Percentiles rank a stretch among this genome's conserved stretches.
Conservation (phyloP, 2,888 invertebrate species). For the Zele albiditarsus region DNA sequence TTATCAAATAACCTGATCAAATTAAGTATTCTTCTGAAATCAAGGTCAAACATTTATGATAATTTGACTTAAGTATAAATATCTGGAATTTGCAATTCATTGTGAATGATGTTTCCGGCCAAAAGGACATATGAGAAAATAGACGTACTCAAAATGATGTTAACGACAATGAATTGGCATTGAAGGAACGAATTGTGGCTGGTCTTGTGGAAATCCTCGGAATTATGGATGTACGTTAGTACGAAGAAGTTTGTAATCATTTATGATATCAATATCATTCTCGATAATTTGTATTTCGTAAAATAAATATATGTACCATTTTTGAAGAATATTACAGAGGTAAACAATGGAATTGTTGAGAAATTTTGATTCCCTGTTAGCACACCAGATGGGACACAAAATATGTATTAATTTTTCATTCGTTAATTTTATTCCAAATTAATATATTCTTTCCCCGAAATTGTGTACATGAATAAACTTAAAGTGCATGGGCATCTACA, state of each 20-base stretch:
- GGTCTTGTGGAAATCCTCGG: background rate
- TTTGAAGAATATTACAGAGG: too few relatives aligned
- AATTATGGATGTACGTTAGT: background rate
- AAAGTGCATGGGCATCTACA: too few relatives aligned
- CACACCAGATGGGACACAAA: too few relatives aligned
- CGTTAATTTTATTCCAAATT: too few relatives aligned
- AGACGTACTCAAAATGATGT: slow-evolving; percentile 59
- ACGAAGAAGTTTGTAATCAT: background rate
- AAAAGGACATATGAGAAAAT: slow-evolving; percentile 68
- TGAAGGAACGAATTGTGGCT: background rate
- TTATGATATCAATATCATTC: background rate
- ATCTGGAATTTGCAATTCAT: too few relatives aligned
- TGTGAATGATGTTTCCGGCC: slow-evolving; percentile 66
- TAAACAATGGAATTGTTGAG: too few relatives aligned
- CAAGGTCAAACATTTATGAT: slow-evolving; percentile 52
- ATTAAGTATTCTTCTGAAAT: slow-evolving; percentile 61
- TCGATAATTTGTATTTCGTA: background rate
- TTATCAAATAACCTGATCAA: too few relatives aligned
- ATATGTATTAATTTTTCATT: too few relatives aligned
- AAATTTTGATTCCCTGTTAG: too few relatives aligned
- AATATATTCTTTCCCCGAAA: too few relatives aligned
- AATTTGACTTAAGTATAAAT: background rate
- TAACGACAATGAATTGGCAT: slow-evolving; percentile 34
- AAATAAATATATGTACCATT: background rate
- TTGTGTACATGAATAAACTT: too few relatives aligned